Evolutionary conservation across 2,888 invertebrate species (phyloP).

Genomic region (Andrena praecox): DNA sequence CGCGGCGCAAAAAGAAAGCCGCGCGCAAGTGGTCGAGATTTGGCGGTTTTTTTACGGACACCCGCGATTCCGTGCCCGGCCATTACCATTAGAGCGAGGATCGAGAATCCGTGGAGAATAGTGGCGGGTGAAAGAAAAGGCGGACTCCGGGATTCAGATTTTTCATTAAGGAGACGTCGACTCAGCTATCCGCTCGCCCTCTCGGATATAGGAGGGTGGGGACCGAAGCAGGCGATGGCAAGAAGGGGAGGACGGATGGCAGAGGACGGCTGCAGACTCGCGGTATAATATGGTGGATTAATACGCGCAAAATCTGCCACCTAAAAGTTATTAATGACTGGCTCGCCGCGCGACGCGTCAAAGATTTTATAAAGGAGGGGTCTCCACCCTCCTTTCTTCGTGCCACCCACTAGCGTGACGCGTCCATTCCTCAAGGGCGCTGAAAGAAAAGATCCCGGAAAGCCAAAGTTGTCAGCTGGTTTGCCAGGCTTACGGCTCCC

Average conservation of each 20-base stretch:
- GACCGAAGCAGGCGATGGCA: slow-evolving; percentile 66
- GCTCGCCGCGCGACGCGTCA: slow-evolving; percentile 79
- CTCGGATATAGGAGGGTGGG: slow-evolving; percentile 64
- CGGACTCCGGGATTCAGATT: slow-evolving; percentile 80
- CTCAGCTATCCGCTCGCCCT: slow-evolving; percentile 81
- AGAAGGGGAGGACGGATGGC: slow-evolving; percentile 71
- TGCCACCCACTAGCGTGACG: slow-evolving; percentile 59
- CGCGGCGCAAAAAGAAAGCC: background rate
- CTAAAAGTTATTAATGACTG: slow-evolving; percentile 85
- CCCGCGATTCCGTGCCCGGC: slow-evolving; percentile 49
- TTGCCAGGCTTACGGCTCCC: slow-evolving; percentile 22
- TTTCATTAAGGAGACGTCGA: slow-evolving; percentile 85
- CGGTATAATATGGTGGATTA: slow-evolving; percentile 84
- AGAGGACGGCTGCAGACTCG: slow-evolving; percentile 73
- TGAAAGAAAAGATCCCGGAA: slow-evolving; percentile 69
- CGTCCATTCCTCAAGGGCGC: slow-evolving; percentile 62
- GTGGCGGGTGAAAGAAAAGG: slow-evolving; percentile 66
- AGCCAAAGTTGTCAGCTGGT: slow-evolving; percentile 64
- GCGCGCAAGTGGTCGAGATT: slow-evolving; percentile 36
- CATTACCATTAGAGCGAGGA: slow-evolving; percentile 65
- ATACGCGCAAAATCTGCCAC: slow-evolving; percentile 84
- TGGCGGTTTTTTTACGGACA: slow-evolving; percentile 40
- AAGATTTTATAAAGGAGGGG: slow-evolving; percentile 83
- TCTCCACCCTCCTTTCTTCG: slow-evolving; percentile 55
- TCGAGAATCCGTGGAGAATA: slow-evolving; percentile 65